phyloP scores from a whole-genome alignment of 2,797 vertebrate species.

The Percopsis omiscomaycus region DNA sequence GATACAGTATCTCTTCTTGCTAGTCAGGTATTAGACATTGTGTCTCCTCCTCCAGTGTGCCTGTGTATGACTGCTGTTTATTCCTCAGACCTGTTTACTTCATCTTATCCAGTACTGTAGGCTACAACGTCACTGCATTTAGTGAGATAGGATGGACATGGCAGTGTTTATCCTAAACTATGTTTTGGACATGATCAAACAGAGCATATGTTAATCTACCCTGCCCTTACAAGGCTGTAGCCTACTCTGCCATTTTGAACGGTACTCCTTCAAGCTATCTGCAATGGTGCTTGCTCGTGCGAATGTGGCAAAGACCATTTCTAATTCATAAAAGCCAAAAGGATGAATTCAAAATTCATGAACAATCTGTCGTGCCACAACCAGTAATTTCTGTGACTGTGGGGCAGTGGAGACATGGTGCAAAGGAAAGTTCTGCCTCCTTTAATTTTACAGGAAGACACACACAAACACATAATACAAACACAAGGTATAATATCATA shows the following conservation, averaged over 20 bases:
- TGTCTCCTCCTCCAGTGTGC: conserved; percentile 58
- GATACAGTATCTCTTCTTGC: conserved; percentile 47
- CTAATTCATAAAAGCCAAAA: conserved; percentile 87
- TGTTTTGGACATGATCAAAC: conserved; percentile 67
- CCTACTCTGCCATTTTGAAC: conserved; percentile 67
- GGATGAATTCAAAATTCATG: conserved; percentile 83
- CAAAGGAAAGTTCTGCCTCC: conserved; percentile 72
- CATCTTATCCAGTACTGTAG: conserved; percentile 22
- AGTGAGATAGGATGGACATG: conserved; percentile 43
- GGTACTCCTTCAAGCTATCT: conserved; percentile 71
- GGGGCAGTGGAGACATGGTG: conserved; percentile 73
- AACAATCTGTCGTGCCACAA: conserved; percentile 83
- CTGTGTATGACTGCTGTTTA: conserved; percentile 45
- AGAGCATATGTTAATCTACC: conserved; percentile 77
- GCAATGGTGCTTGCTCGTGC: conserved; percentile 46
- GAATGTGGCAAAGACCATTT: conserved; percentile 75
- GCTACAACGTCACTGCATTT: conserved; percentile 5
- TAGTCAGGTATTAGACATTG: conserved; percentile 51
- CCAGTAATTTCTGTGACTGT: conserved; percentile 76
- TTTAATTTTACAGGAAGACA: conserved; percentile 49
- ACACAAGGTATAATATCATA: background rate
- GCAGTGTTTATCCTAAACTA: conserved; percentile 58
- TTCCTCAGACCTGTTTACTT: conserved; percentile 41
- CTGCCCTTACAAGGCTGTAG: conserved; percentile 67
- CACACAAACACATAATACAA: conserved; percentile 12